Conservation (phyloP, 2,888 invertebrate species). For the Scelioninae gen. 1 region DNA sequence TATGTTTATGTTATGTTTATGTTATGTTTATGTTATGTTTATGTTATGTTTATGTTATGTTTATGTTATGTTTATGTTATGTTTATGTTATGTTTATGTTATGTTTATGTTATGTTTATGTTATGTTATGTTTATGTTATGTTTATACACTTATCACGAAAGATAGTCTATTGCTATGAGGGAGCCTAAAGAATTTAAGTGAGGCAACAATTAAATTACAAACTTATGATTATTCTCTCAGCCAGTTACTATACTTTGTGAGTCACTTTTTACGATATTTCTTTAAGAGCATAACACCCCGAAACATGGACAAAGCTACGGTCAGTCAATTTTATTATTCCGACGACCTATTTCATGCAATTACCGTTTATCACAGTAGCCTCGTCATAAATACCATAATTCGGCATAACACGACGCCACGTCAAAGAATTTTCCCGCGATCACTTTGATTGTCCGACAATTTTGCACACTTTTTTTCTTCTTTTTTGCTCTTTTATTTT, state of each 20-base stretch:
- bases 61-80: too few species aligned
- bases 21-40: too few species aligned
- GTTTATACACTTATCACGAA: too few species aligned
- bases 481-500: background rate
- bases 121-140: too few species aligned
- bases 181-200: too few species aligned
- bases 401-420: constrained; percentile 42
- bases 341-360: constrained; percentile 59
- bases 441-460: constrained; percentile 11
- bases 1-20: too few species aligned
- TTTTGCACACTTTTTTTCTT: background rate
- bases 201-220: too few species aligned
- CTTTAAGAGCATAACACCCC: constrained; percentile 21
- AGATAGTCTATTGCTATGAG: too few species aligned
- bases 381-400: constrained; percentile 59
- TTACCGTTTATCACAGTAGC: constrained; percentile 41
- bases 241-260: background rate
- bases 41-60: too few species aligned
- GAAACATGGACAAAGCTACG: constrained; percentile 48
- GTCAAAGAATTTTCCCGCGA: constrained; percentile 12
- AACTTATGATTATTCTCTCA: background rate
- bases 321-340: constrained; percentile 62
- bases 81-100: too few species aligned
- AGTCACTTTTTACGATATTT: constrained; percentile 12
- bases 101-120: too few species aligned